These are phyloP conservation scores for Trichoplusia ni DNA, from an alignment of 1,140 invertebrate species.

Conservation along the genomic window DNA sequence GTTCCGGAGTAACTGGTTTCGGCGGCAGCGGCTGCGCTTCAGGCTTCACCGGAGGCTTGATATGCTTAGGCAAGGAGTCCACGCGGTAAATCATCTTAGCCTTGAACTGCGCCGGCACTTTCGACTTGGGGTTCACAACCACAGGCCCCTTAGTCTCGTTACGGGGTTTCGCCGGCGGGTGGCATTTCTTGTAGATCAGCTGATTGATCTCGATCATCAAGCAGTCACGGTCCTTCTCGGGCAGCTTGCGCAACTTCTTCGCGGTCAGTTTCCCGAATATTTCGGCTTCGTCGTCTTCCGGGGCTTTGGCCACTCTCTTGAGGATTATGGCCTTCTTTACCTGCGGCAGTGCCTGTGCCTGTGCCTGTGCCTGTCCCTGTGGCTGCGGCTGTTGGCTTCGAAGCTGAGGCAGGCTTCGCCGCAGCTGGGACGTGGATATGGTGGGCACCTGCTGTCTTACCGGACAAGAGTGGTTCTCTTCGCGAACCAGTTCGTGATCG, in stretches of 20 bases:
- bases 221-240: neutral
- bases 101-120: neutral
- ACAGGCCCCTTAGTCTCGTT: too few relatives aligned
- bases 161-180: neutral
- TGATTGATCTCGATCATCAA: neutral
- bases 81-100: neutral
- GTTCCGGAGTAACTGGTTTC: too few relatives aligned
- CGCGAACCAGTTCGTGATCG: too few relatives aligned
- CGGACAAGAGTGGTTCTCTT: too few relatives aligned
- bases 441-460: too few relatives aligned
- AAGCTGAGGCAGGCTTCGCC: too few relatives aligned
- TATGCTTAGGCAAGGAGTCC: neutral
- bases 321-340: neutral
- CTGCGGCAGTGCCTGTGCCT: too few relatives aligned
- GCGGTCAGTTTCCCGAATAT: conserved; percentile 1
- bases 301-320: neutral
- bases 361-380: too few relatives aligned
- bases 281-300: neutral
- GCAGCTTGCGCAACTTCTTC: neutral
- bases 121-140: neutral
- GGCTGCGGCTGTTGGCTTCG: too few relatives aligned
- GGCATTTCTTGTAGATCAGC: neutral
- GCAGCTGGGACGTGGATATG: too few relatives aligned
- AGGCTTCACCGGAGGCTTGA: neutral
- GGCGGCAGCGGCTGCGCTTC: neutral